Conservation (phyloP, 2,888 invertebrate species). For the Temnothorax rugatulus region DNA sequence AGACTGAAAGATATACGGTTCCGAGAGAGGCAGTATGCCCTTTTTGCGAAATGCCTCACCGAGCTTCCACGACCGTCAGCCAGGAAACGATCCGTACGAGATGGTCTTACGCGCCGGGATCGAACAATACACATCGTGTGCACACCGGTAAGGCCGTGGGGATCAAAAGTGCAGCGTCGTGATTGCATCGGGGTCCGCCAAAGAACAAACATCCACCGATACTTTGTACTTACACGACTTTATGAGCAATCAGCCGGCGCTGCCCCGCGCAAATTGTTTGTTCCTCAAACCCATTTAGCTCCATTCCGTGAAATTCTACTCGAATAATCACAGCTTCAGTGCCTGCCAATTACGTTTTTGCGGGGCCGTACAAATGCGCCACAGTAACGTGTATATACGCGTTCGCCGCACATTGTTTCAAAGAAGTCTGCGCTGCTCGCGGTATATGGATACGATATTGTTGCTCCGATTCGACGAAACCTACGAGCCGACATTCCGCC, state of each 20-base stretch:
- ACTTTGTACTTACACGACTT: conserved; percentile 78
- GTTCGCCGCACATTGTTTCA: conserved; percentile 63
- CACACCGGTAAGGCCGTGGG: conserved; percentile 31
- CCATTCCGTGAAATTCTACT: conserved; percentile 85
- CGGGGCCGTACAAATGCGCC: conserved; percentile 67
- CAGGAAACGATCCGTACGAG: conserved; percentile 15
- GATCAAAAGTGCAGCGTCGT: conserved; percentile 64
- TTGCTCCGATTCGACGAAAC: conserved; percentile 70
- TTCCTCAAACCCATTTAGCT: conserved; percentile 85
- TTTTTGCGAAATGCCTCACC: conserved; percentile 32
- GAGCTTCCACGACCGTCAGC: background rate
- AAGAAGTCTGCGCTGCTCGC: conserved; percentile 60
- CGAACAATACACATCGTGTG: conserved; percentile 40
- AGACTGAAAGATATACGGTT: conserved; percentile 3
- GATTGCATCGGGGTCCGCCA: conserved; percentile 68
- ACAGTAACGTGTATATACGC: conserved; percentile 21
- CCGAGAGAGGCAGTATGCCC: background rate
- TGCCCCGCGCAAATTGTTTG: conserved; percentile 82
- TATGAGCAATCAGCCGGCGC: conserved; percentile 75
- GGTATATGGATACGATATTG: conserved; percentile 68
- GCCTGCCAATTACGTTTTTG: conserved; percentile 83
- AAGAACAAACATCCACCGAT: conserved; percentile 80
- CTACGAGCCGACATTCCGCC: conserved; percentile 57
- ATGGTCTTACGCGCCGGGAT: conserved; percentile 17
- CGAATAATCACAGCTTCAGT: conserved; percentile 85